phyloP scores from a whole-genome alignment of 30 jellyfish, hydroid and myxozoan genomes.

The Aurelia coerulea region DNA sequence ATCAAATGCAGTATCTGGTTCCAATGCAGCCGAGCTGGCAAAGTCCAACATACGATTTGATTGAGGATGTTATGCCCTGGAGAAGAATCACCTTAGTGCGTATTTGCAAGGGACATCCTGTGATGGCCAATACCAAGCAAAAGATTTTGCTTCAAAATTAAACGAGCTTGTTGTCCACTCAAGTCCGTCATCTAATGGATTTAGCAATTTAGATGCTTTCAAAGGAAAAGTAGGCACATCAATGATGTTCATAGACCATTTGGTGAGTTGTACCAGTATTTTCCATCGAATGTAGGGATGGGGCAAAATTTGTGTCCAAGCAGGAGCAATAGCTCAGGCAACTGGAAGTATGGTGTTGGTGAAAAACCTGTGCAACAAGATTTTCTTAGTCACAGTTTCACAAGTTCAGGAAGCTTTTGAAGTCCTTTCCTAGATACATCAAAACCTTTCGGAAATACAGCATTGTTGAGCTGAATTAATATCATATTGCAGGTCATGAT shows the following conservation, averaged over 20 bases:
- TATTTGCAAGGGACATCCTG: conserved; percentile 11
- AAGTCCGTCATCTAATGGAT: neutral
- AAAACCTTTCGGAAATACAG: conserved; percentile 7
- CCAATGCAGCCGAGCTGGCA: neutral
- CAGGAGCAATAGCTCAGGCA: neutral
- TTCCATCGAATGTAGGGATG: conserved; percentile 15
- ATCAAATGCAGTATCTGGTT: neutral
- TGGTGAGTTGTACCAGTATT: conserved; percentile 6
- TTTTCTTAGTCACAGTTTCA: conserved; percentile 16
- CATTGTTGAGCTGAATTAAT: conserved; percentile 16
- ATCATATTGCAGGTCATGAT: conserved; percentile 34
- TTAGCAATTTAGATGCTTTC: conserved; percentile 13
- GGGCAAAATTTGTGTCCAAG: conserved; percentile 25
- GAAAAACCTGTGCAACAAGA: conserved; percentile 27
- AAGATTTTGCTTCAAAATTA: neutral
- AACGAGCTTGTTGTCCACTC: neutral
- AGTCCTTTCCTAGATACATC: conserved; percentile 18
- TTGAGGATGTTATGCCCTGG: neutral
- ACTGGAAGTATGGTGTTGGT: neutral
- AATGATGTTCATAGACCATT: neutral
- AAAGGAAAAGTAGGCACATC: conserved; percentile 7
- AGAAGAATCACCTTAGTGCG: neutral
- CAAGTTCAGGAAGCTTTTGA: conserved; percentile 18
- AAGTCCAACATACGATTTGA: neutral
- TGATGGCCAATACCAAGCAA: conserved; percentile 15